Evolutionary conservation across 2,888 invertebrate genomes (phyloP).

Genomic region (Sylvicola fuscatus): DNA sequence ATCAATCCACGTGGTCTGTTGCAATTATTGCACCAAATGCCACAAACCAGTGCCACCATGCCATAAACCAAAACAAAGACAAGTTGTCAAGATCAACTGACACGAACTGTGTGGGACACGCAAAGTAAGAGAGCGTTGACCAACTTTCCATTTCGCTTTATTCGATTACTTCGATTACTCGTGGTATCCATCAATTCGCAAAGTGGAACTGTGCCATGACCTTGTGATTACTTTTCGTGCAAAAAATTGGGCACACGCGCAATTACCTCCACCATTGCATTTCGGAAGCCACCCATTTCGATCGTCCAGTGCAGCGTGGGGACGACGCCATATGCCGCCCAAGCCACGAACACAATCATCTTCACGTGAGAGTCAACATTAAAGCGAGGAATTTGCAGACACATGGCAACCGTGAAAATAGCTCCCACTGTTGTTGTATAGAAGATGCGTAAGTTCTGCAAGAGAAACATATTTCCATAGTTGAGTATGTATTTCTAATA

Average conservation of each 20-base stretch:
- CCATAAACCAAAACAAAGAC: no score
- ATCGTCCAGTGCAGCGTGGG: slow-evolving; percentile 84
- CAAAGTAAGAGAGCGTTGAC: no score
- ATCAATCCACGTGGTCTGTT: no score
- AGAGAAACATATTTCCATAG: no score
- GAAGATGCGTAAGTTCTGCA: slow-evolving; percentile 59
- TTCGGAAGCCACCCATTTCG: slow-evolving; percentile 70
- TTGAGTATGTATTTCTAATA: no score
- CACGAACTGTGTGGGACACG: no score
- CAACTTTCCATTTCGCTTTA: no score
- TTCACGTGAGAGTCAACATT: slow-evolving; percentile 49
- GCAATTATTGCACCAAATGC: no score
- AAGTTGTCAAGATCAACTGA: no score
- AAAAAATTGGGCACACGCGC: neutral
- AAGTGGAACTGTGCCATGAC: neutral
- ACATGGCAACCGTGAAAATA: slow-evolving; percentile 63
- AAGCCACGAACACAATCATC: slow-evolving; percentile 59
- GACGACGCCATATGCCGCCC: slow-evolving; percentile 78
- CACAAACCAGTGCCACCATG: no score
- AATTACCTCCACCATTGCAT: slow-evolving; percentile 61
- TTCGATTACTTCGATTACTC: no score
- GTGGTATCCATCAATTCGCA: no score
- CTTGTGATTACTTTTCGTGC: neutral
- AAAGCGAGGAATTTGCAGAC: slow-evolving; percentile 53
- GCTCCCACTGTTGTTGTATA: slow-evolving; percentile 64